Conservation (phyloP, 2,113 vertebrate species). For the Grammomys surdaster region DNA sequence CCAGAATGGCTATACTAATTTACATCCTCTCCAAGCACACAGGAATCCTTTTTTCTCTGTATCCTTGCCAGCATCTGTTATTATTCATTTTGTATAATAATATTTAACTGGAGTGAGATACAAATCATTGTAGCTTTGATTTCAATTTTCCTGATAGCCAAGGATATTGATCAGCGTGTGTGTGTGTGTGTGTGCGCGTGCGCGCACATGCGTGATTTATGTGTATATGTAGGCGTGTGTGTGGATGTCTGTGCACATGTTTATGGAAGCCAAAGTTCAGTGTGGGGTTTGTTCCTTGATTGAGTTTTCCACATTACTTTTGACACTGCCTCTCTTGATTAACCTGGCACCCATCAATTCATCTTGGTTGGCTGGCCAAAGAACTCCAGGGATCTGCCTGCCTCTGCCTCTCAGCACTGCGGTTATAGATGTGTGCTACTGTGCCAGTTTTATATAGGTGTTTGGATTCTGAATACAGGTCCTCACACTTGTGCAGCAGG, state of each 20-base stretch:
- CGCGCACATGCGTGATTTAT: background rate
- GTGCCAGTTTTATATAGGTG: background rate
- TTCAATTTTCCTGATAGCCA: background rate
- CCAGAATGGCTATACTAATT: background rate
- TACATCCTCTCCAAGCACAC: background rate
- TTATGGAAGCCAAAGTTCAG: background rate
- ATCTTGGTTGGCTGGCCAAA: background rate
- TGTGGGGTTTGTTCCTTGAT: background rate
- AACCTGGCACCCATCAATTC: background rate
- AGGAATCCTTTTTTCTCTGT: background rate
- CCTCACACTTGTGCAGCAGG: background rate
- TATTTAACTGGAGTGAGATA: background rate
- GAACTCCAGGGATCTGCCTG: background rate
- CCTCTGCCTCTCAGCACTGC: background rate
- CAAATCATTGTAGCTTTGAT: background rate
- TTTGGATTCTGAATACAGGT: background rate
- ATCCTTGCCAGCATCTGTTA: background rate
- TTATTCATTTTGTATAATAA: background rate
- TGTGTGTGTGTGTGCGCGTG: background rate
- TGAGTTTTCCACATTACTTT: background rate
- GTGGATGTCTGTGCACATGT: background rate
- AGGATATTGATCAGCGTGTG: background rate
- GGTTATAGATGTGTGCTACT: background rate
- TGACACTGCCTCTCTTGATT: background rate
- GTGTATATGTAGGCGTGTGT: background rate